phyloP scores from a whole-genome alignment of 2,888 invertebrate species.

The Netelia virgata region DNA sequence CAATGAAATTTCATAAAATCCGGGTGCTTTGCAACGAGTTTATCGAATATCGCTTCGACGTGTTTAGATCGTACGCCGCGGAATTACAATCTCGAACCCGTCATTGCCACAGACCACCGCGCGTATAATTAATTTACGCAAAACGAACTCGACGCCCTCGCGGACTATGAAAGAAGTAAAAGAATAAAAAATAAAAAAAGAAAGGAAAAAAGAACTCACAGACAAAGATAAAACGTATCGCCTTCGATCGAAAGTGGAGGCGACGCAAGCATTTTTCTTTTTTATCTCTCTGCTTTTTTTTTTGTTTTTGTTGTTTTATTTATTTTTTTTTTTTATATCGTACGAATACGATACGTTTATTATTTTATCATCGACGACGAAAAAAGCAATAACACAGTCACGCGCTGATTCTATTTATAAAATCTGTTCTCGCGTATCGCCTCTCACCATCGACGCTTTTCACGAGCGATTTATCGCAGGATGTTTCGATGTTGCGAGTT shows the following conservation, averaged over 20 bases:
- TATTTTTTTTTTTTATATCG: too few species aligned
- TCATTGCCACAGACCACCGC: slow-evolving; percentile 36
- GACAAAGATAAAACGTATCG: slow-evolving; percentile 23
- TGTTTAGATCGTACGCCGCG: slow-evolving; percentile 13
- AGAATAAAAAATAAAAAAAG: too few species aligned
- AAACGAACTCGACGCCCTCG: slow-evolving; percentile 59
- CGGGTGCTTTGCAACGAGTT: neutral
- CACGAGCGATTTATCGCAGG: slow-evolving; percentile 7
- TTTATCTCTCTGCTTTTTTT: too few species aligned
- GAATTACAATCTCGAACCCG: slow-evolving; percentile 28
- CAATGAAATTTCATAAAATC: neutral
- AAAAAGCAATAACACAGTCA: slow-evolving; percentile 29
- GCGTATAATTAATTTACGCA: slow-evolving; percentile 42
- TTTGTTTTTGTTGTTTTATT: too few species aligned
- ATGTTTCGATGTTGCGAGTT: slow-evolving; percentile 8
- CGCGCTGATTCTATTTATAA: slow-evolving; percentile 40
- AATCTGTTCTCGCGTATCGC: neutral
- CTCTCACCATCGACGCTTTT: too few species aligned
- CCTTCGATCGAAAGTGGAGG: slow-evolving; percentile 10
- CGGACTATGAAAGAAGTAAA: neutral
- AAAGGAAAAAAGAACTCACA: neutral
- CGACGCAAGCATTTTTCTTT: too few species aligned
- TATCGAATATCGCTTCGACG: slow-evolving; percentile 11
- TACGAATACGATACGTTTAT: slow-evolving; percentile 23
- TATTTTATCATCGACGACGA: slow-evolving; percentile 25